Conservation (phyloP, 2,888 invertebrate genomes). For the Limnephilus auricula region DNA sequence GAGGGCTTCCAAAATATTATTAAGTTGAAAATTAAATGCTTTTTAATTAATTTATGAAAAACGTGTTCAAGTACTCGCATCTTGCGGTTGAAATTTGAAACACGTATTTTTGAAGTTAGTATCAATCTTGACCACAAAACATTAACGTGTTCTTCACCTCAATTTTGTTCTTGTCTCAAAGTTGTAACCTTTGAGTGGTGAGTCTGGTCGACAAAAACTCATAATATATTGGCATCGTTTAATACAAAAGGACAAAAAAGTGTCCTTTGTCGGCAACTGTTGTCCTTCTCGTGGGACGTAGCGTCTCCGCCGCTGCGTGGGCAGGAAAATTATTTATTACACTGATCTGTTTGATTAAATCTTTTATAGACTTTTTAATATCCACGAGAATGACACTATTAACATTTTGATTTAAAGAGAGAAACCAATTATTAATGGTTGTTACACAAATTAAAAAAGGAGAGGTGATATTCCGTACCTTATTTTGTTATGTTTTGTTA, state of each 20-base stretch:
- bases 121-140: background rate
- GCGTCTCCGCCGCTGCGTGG: background rate
- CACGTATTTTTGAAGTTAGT: background rate
- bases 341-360: background rate
- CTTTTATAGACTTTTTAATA: background rate
- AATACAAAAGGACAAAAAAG: constrained; percentile 35
- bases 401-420: background rate
- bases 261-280: constrained; percentile 31
- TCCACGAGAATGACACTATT: background rate
- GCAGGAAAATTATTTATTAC: background rate
- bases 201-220: constrained; percentile 30
- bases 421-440: background rate
- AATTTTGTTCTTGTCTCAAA: background rate
- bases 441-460: background rate
- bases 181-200: constrained; percentile 12
- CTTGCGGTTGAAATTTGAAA: background rate
- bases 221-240: constrained; percentile 40
- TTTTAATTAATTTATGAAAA: background rate
- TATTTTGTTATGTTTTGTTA: no score
- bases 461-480: background rate
- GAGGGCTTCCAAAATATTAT: background rate
- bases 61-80: background rate
- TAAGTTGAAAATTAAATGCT: background rate
- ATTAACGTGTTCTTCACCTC: background rate
- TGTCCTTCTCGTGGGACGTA: constrained; percentile 27